Percentiles rank a stretch among this genome's conserved stretches.
These are phyloP conservation scores for Patiria miniata DNA, from an alignment of 35 echinoderm and acorn worm species.

Conservation along the genomic window DNA sequence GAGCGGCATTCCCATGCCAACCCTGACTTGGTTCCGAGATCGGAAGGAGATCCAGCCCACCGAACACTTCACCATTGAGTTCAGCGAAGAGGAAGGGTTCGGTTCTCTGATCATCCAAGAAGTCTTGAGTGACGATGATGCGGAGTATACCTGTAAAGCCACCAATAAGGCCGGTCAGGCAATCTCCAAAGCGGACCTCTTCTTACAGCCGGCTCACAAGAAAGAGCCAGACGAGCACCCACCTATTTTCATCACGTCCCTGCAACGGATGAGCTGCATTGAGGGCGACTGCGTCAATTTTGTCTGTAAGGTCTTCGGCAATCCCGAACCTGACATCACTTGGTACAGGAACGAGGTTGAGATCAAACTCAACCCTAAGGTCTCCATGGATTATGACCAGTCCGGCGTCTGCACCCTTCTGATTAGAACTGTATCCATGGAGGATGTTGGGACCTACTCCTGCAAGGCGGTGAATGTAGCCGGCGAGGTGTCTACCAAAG, in stretches of 20 bases:
- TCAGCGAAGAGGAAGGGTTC: slow-evolving; percentile 82
- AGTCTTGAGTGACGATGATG: slow-evolving; percentile 82
- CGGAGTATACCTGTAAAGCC: slow-evolving; percentile 95
- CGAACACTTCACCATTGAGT: slow-evolving; percentile 85
- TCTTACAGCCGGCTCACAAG: slow-evolving; percentile 77
- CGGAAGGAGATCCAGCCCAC: slow-evolving; percentile 69
- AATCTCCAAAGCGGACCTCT: slow-evolving; percentile 83
- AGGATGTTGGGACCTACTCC: slow-evolving; percentile 70
- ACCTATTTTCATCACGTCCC: slow-evolving; percentile 71
- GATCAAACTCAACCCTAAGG: slow-evolving; percentile 58
- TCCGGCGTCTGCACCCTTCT: slow-evolving; percentile 75
- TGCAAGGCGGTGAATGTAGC: slow-evolving; percentile 85
- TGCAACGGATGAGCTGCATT: slow-evolving; percentile 44
- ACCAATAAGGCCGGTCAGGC: slow-evolving; percentile 86
- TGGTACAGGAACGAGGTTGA: slow-evolving; percentile 89
- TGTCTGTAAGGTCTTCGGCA: slow-evolving; percentile 70
- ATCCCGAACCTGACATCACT: slow-evolving; percentile 80
- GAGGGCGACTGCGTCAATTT: slow-evolving; percentile 88
- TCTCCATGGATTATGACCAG: slow-evolving; percentile 81
- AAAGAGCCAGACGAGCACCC: slow-evolving; percentile 64
- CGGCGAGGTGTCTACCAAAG: slow-evolving; percentile 70
- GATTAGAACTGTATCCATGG: slow-evolving; percentile 62
- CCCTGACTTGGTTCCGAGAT: slow-evolving; percentile 82
- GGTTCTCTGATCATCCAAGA: slow-evolving; percentile 82
- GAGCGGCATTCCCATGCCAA: slow-evolving; percentile 78